phyloP scores from a whole-genome alignment of 2,888 invertebrate genomes.

The Ophion slaviceki region DNA sequence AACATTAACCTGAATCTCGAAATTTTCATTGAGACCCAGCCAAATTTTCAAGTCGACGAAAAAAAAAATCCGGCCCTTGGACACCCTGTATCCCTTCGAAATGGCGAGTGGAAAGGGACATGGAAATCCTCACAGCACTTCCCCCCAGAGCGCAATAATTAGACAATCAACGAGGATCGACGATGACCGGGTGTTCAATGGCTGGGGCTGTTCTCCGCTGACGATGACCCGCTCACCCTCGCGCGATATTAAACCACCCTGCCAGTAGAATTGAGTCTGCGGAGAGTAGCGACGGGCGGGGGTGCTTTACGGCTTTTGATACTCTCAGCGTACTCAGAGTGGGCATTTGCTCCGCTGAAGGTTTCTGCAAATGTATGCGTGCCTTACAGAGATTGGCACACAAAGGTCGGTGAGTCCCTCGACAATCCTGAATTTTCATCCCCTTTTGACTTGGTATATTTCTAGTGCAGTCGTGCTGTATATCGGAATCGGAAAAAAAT shows the following conservation, averaged over 20 bases:
- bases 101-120: constrained; percentile 23
- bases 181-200: constrained; percentile 62
- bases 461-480: too few species aligned
- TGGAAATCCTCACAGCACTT: constrained; percentile 44
- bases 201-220: constrained; percentile 30
- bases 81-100: too few species aligned
- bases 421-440: not conserved
- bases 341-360: not conserved
- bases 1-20: too few species aligned
- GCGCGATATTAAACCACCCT: constrained; percentile 63
- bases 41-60: too few species aligned
- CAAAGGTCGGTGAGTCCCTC: not conserved
- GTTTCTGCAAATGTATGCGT: too few species aligned
- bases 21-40: too few species aligned
- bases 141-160: constrained; percentile 70
- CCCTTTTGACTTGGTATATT: not conserved
- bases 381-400: not conserved
- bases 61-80: too few species aligned
- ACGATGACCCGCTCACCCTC: constrained; percentile 25
- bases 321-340: constrained; percentile 24
- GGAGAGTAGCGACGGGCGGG: constrained; percentile 37
- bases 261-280: constrained; percentile 65
- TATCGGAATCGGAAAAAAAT: too few species aligned
- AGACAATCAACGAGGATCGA: constrained; percentile 72
- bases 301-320: constrained; percentile 65